Evolutionary conservation across 2,888 invertebrate genomes (phyloP).

Genomic region (Icerya purchasi): DNA sequence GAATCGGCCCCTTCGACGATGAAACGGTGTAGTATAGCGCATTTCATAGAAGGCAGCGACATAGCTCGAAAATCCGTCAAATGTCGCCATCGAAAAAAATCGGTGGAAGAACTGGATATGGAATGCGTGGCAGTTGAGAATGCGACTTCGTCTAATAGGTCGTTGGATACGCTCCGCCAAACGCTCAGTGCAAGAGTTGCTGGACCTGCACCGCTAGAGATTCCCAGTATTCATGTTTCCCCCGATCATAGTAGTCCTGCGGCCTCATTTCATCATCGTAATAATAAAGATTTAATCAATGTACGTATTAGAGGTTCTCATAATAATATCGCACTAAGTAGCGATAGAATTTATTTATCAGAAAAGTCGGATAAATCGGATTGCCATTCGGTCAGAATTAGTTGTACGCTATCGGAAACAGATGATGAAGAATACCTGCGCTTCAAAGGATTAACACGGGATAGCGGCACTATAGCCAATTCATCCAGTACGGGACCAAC

Average conservation of each 20-base stretch:
- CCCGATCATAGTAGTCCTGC: slow-evolving; percentile 16
- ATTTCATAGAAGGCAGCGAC: slow-evolving; percentile 59
- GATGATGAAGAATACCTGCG: slow-evolving; percentile 20
- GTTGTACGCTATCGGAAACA: slow-evolving; percentile 18
- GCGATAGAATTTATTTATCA: slow-evolving; percentile 15
- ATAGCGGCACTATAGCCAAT: slow-evolving; percentile 15
- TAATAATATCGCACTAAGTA: slow-evolving; percentile 18
- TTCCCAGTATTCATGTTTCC: slow-evolving; percentile 9
- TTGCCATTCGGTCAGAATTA: slow-evolving; percentile 15
- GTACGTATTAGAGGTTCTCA: slow-evolving; percentile 19
- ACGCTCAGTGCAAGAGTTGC: background rate
- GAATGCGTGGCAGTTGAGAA: slow-evolving; percentile 6
- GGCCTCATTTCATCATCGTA: background rate
- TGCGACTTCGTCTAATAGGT: background rate
- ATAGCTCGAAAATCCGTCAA: slow-evolving; percentile 59
- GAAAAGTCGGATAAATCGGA: slow-evolving; percentile 12
- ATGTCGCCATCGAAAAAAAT: slow-evolving; percentile 19
- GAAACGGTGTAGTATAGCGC: slow-evolving; percentile 44
- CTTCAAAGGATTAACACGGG: slow-evolving; percentile 14
- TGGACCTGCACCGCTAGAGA: slow-evolving; percentile 1
- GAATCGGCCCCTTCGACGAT: background rate
- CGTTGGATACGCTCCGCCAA: background rate
- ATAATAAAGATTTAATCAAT: slow-evolving; percentile 9
- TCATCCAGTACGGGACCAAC: slow-evolving; percentile 16
- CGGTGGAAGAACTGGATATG: slow-evolving; percentile 13